Evolutionary conservation across 2,888 invertebrate genomes (phyloP).

Genomic region (Dyspetes luteomarginatus): DNA sequence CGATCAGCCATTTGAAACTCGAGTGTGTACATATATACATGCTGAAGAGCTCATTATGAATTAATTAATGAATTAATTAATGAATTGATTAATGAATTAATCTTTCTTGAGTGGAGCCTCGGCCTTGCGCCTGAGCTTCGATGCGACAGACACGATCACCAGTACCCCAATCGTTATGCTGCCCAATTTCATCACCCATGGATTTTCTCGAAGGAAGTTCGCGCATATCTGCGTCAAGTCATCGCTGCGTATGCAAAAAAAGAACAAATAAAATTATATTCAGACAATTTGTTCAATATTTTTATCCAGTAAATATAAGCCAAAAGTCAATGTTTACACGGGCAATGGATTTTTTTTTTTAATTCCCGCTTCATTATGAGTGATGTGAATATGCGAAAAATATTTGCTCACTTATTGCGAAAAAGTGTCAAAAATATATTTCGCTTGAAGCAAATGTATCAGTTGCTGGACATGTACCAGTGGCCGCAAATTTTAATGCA

Average conservation of each 20-base stretch:
- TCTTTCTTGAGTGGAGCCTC: slow-evolving; percentile 78
- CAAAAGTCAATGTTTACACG: slow-evolving; percentile 5
- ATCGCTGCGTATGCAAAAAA: slow-evolving; percentile 84
- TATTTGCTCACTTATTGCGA: too few relatives aligned
- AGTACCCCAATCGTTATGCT: slow-evolving; percentile 83
- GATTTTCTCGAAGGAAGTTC: slow-evolving; percentile 85
- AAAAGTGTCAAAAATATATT: too few relatives aligned
- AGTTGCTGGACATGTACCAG: too few relatives aligned
- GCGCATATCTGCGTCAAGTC: slow-evolving; percentile 85
- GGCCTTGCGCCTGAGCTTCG: slow-evolving; percentile 76
- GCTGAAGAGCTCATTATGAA: neutral
- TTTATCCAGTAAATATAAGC: slow-evolving; percentile 30
- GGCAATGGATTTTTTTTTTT: neutral
- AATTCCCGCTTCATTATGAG: too few relatives aligned
- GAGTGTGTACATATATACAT: slow-evolving; percentile 61
- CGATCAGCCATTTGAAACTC: slow-evolving; percentile 34
- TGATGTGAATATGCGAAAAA: too few relatives aligned
- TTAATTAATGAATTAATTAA: too few relatives aligned
- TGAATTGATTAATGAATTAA: slow-evolving; percentile 68
- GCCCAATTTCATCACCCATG: slow-evolving; percentile 85
- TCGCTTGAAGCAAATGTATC: too few relatives aligned
- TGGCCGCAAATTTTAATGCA: too few relatives aligned
- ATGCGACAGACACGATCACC: slow-evolving; percentile 81
- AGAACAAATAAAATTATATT: slow-evolving; percentile 32
- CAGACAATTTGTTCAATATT: slow-evolving; percentile 37